phyloP scores from a whole-genome alignment of 2,888 invertebrate species.

The Polyploca ridens region DNA sequence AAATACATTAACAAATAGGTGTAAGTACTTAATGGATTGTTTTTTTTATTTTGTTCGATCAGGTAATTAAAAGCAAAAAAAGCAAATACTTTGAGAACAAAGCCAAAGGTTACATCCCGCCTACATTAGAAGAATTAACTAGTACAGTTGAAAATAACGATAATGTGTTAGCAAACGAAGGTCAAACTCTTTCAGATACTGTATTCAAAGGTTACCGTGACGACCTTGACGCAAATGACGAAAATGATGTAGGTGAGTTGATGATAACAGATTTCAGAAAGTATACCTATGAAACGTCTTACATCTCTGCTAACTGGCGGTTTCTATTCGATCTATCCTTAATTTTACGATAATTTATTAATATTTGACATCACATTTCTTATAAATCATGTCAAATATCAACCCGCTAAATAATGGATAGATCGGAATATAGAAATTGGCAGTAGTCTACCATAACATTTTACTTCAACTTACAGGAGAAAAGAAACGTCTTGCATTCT shows the following conservation, averaged over 20 bases:
- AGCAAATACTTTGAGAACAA: slow-evolving; percentile 82
- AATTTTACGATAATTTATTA: no score
- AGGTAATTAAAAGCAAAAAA: slow-evolving; percentile 86
- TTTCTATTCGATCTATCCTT: no score
- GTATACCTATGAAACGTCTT: no score
- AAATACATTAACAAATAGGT: no score
- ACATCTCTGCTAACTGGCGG: not conserved
- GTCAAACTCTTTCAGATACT: slow-evolving; percentile 74
- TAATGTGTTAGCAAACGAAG: slow-evolving; percentile 57
- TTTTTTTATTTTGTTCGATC: slow-evolving; percentile 1
- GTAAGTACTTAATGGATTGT: no score
- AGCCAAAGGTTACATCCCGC: slow-evolving; percentile 71
- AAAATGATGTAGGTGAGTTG: slow-evolving; percentile 88
- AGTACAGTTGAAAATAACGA: slow-evolving; percentile 58
- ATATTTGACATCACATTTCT: no score
- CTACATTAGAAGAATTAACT: slow-evolving; percentile 68
- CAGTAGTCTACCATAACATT: not conserved
- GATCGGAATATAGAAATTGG: no score
- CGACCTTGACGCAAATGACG: slow-evolving; percentile 92
- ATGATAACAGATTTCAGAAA: not conserved
- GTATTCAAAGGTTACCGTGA: slow-evolving; percentile 88
- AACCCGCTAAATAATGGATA: no score
- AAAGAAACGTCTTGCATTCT: slow-evolving; percentile 93
- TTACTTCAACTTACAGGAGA: slow-evolving; percentile 77
- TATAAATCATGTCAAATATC: no score